phyloP scores from a whole-genome alignment of 1,140 invertebrate genomes.

The Hermetia illucens region DNA sequence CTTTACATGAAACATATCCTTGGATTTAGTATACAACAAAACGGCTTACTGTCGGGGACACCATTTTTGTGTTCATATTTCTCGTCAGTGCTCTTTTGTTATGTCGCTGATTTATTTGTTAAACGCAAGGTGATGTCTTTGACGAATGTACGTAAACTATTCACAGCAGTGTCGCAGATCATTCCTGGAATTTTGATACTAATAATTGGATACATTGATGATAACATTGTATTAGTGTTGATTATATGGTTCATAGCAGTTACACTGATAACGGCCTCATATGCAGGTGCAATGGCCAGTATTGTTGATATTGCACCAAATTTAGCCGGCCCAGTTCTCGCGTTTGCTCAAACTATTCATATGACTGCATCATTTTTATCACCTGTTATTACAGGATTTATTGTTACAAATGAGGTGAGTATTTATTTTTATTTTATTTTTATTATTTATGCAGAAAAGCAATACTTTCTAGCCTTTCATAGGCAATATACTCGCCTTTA shows the following conservation, averaged over 20 bases:
- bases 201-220: constrained; percentile 50
- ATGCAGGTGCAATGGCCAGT: constrained; percentile 62
- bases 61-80: constrained; percentile 56
- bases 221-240: constrained; percentile 40
- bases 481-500: too few relatives aligned
- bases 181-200: constrained; percentile 50
- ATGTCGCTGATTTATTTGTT: constrained; percentile 48
- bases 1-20: constrained; percentile 55
- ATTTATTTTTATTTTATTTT: constrained; percentile 3
- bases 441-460: constrained; percentile 10
- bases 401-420: constrained; percentile 34
- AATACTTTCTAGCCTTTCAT: too few relatives aligned
- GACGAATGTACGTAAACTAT: constrained; percentile 50
- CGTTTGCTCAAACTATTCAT: constrained; percentile 61
- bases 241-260: constrained; percentile 54
- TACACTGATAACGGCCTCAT: constrained; percentile 54
- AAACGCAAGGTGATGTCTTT: constrained; percentile 40
- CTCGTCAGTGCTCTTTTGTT: constrained; percentile 54
- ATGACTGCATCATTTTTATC: constrained; percentile 59
- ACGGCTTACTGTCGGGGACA: constrained; percentile 47
- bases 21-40: constrained; percentile 52
- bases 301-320: constrained; percentile 60
- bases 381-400: constrained; percentile 42
- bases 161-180: constrained; percentile 54
- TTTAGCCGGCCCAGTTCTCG: constrained; percentile 53